Conservation (phyloP, 2,797 vertebrate species). For the Scolopax rusticola region DNA sequence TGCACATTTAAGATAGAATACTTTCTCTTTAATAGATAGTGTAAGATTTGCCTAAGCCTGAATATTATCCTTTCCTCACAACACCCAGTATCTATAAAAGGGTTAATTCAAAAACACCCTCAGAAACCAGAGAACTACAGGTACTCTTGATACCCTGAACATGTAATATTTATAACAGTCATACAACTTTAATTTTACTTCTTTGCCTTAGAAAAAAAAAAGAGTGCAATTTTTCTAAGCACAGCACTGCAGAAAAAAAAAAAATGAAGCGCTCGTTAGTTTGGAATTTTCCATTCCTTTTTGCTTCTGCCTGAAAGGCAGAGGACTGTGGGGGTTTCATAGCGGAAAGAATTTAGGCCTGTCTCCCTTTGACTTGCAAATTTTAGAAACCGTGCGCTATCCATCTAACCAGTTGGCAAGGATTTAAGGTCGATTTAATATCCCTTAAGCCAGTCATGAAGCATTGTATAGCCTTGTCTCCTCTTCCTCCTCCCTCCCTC, state of each 20-base stretch:
- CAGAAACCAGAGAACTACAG: conserved; percentile 56
- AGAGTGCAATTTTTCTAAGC: conserved; percentile 71
- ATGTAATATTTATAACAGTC: conserved; percentile 94
- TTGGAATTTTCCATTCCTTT: conserved; percentile 79
- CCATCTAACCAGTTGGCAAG: conserved; percentile 39
- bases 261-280: conserved; percentile 50
- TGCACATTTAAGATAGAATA: background rate
- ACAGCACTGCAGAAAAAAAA: conserved; percentile 61
- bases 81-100: conserved; percentile 29
- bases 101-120: conserved; percentile 69
- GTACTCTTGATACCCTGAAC: conserved; percentile 82
- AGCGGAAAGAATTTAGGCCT: conserved; percentile 47
- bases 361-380: conserved; percentile 54
- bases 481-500: background rate
- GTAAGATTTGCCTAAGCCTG: background rate
- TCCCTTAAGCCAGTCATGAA: conserved; percentile 49
- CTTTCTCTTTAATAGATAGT: background rate
- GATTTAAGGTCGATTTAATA: conserved; percentile 39
- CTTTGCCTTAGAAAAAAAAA: conserved; percentile 75
- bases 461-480: background rate
- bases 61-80: background rate
- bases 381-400: conserved; percentile 32
- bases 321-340: conserved; percentile 35
- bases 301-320: conserved; percentile 58
- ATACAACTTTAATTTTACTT: conserved; percentile 93